Evolutionary conservation across 1,140 invertebrate species (phyloP).

Genomic region (Cydia strobilella): DNA sequence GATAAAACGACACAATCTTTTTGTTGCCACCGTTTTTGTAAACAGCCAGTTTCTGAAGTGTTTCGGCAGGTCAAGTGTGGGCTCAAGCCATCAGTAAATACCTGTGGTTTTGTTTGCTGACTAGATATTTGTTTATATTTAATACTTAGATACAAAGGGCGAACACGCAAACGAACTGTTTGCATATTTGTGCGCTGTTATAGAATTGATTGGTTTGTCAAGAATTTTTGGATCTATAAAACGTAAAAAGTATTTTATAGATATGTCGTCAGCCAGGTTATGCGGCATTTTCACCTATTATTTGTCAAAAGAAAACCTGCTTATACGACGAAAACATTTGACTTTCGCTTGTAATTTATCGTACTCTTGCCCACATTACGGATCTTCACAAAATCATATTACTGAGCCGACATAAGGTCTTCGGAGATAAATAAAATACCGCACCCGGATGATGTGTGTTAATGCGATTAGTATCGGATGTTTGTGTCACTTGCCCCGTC

Average conservation of each 20-base stretch:
- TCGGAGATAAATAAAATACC: conserved; percentile 6
- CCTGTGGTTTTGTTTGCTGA: no score
- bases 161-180: no score
- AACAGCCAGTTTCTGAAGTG: background rate
- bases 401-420: conserved; percentile 9
- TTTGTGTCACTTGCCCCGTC: background rate
- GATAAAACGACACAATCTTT: background rate
- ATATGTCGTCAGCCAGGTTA: no score
- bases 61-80: background rate
- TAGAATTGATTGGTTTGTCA: no score
- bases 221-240: no score
- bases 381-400: background rate
- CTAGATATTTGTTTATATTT: no score
- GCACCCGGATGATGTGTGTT: conserved; percentile 12
- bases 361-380: background rate
- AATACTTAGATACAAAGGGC: no score
- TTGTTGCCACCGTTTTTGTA: conserved; percentile 4
- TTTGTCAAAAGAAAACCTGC: background rate
- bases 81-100: background rate
- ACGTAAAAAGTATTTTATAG: no score
- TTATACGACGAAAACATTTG: background rate
- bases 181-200: no score
- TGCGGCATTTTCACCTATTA: background rate
- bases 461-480: conserved; percentile 11
- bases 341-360: background rate